phyloP scores from a whole-genome alignment of 2,797 vertebrate genomes.

The Mionectes olivaceus region DNA sequence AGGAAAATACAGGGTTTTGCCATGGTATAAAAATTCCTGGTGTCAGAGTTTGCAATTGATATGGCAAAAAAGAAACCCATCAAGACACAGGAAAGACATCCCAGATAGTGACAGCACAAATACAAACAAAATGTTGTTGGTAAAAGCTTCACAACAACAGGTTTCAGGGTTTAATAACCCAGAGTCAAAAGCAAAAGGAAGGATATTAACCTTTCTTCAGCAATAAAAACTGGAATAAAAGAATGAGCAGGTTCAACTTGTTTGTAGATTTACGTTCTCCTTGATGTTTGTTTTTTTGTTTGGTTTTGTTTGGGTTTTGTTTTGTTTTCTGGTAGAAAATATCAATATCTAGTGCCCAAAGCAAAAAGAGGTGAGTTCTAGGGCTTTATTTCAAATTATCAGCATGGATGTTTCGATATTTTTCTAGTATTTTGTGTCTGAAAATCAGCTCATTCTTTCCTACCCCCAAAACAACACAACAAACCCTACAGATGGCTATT shows the following conservation, averaged over 20 bases:
- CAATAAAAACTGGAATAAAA: not conserved
- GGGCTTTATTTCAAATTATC: not conserved
- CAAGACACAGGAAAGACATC: not conserved
- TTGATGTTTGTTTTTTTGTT: not conserved
- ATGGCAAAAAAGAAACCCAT: not conserved
- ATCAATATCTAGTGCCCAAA: not conserved
- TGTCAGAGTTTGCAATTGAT: not conserved
- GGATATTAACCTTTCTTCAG: not conserved
- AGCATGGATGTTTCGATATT: not conserved
- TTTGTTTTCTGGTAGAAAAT: not conserved
- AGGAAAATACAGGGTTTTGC: not conserved
- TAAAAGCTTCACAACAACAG: not conserved
- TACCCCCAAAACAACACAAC: not conserved
- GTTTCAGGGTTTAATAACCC: not conserved
- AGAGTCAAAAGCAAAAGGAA: not conserved
- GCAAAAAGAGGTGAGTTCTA: not conserved
- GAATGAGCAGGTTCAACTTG: not conserved
- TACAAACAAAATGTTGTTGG: not conserved
- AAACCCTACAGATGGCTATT: not conserved
- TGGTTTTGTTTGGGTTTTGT: not conserved
- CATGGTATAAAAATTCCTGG: not conserved
- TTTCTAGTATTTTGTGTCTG: not conserved
- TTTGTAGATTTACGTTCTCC: not conserved
- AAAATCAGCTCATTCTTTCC: not conserved
- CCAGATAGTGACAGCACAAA: not conserved